Evolutionary conservation across 2,113 vertebrate species (phyloP).

Genomic region (Tetraodon nigroviridis): DNA sequence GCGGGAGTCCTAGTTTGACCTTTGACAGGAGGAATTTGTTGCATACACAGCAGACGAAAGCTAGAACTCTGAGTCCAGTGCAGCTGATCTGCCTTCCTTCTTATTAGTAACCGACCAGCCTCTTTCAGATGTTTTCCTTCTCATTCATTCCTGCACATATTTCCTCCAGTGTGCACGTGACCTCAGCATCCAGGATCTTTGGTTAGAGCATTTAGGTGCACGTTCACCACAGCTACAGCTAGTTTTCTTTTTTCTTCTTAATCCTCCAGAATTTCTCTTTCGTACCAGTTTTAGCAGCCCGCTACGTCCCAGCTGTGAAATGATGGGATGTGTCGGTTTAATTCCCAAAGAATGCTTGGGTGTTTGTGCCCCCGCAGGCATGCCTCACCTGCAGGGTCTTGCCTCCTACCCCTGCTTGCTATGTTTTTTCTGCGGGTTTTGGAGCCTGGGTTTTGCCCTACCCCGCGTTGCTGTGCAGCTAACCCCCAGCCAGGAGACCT

Average conservation of each 20-base stretch:
- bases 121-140: conserved; percentile 11
- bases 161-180: not conserved
- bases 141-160: conserved; percentile 17
- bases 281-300: not conserved
- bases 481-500: no score
- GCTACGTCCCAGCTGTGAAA: conserved; percentile 7
- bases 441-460: not conserved
- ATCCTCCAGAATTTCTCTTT: not conserved
- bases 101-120: not conserved
- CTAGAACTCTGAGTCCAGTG: conserved; percentile 55
- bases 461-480: not conserved
- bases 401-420: conserved; percentile 42
- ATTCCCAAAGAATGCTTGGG: conserved; percentile 37
- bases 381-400: conserved; percentile 60
- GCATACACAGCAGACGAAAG: conserved; percentile 6
- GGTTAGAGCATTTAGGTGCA: no score
- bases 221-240: no score
- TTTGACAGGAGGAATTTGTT: conserved; percentile 4
- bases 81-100: conserved; percentile 2
- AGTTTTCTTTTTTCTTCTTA: no score
- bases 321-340: conserved; percentile 41
- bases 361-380: conserved; percentile 48
- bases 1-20: not conserved
- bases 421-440: conserved; percentile 35
- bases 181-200: not conserved